These are phyloP conservation scores for Esox niger DNA, from an alignment of 2,113 vertebrate species.

Conservation along the genomic window DNA sequence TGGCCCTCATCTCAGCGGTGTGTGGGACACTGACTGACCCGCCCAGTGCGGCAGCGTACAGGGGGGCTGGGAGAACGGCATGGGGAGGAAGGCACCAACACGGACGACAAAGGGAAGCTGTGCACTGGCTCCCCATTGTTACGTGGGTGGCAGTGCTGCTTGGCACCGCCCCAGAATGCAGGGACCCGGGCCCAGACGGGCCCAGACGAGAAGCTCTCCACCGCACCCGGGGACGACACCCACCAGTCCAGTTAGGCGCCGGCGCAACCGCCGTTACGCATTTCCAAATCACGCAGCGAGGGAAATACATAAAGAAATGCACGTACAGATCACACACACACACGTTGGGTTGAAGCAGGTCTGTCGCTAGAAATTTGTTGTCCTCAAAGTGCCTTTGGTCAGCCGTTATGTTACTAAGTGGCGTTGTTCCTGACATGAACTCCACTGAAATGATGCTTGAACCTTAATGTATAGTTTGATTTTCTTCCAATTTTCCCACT, in stretches of 20 bases:
- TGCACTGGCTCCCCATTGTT: conserved; percentile 55
- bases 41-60: neutral
- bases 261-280: neutral
- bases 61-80: conserved; percentile 5
- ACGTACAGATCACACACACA: neutral
- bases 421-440: neutral
- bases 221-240: conserved; percentile 7
- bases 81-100: no score
- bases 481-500: no score
- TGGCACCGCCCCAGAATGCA: conserved; percentile 45
- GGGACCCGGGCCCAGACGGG: conserved; percentile 13
- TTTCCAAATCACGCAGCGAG: no score
- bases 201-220: neutral
- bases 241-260: neutral
- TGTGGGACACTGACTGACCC: neutral
- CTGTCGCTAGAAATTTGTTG: neutral
- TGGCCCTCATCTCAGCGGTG: no score
- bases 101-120: conserved; percentile 51
- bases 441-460: no score
- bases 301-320: neutral
- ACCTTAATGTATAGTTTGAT: no score
- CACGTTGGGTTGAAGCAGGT: neutral
- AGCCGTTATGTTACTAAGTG: neutral
- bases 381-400: no score
- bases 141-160: conserved; percentile 44